These are phyloP conservation scores for Pseudocheirus occidentalis DNA, from an alignment of 2,797 vertebrate genomes.

Conservation along the genomic window DNA sequence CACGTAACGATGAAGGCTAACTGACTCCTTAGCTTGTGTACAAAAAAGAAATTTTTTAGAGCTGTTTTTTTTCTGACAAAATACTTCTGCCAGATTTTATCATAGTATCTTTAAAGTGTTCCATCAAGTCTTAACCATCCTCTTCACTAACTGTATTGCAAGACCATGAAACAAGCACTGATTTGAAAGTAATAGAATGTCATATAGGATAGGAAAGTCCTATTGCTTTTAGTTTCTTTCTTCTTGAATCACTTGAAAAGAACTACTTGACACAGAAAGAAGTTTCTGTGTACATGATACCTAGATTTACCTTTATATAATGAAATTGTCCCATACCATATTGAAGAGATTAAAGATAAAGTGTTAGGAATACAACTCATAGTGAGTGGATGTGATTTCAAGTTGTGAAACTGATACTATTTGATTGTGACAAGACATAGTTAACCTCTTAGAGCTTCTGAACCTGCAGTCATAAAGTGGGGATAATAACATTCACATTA, in stretches of 20 bases:
- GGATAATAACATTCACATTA: background rate
- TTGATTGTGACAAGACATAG: background rate
- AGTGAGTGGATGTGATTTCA: background rate
- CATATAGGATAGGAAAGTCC: background rate
- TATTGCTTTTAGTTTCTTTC: background rate
- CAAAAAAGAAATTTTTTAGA: background rate
- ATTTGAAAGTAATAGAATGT: background rate
- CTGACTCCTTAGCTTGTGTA: background rate
- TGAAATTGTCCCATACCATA: background rate
- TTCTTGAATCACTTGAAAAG: background rate
- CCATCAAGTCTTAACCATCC: background rate
- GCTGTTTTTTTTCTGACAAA: background rate
- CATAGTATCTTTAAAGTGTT: background rate
- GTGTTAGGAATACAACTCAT: background rate
- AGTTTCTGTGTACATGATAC: background rate
- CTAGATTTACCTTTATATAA: background rate
- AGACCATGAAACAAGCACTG: background rate
- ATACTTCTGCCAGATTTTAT: background rate
- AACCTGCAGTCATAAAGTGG: background rate
- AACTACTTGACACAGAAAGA: background rate
- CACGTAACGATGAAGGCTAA: background rate
- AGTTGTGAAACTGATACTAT: background rate
- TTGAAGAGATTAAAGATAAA: background rate
- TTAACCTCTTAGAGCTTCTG: background rate
- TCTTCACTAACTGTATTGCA: background rate